Evolutionary conservation across 1,140 invertebrate species (phyloP), one percentile per base, ranked within the genome.

Genomic region (Andrena cerasifolii): DNA sequence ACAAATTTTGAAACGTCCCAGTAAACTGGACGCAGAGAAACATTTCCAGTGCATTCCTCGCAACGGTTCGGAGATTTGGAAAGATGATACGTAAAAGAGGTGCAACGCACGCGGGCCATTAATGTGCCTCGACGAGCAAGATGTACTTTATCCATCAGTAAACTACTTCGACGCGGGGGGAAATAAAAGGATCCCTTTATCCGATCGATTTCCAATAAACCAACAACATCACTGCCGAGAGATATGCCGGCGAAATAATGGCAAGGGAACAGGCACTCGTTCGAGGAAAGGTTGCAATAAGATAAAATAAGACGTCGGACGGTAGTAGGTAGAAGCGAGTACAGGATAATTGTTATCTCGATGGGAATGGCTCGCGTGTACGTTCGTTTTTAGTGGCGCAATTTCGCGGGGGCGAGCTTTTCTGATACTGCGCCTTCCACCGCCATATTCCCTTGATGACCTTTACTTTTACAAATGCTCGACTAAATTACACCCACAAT

Each of bases 301-400:
- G n/a, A 21, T 26, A n/a, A 72, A 47, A 54, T 65, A 74, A 74
- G 62, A 33, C 24, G 14, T 43, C 14, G 43, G 4, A 6, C 28
- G 18, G 62, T 40, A 24, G 18, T 18, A 24, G 14, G n/a, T 45
- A 28, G 18, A 43, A n/a, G 18, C 8, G 36, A 45, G 49, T 45
- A 56, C 21, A 40, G 62, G 61, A 54, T 56, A 75, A 75, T 75
- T 66, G 51, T 75, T 75, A 75, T 75, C 62, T 65, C 49, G 33
- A 45, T 66, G 62, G 36, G 62, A 75, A 67, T 45, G 2, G 49
- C 26, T 45, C n/a, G 45, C 36, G 36, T 74, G 47, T 66, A 45
- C 24, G 36, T 54, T 66, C 36, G 62, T 75, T 75, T 75, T 66
- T 75, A 56, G 36, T 45, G 36, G 49, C 14, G 72, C 62, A 74